A percentile compares a stretch with the other conserved stretches of the same genome.
Evolutionary conservation across 2,797 vertebrate species (phyloP).

Genomic region (Mormyrus proboscirostris): DNA sequence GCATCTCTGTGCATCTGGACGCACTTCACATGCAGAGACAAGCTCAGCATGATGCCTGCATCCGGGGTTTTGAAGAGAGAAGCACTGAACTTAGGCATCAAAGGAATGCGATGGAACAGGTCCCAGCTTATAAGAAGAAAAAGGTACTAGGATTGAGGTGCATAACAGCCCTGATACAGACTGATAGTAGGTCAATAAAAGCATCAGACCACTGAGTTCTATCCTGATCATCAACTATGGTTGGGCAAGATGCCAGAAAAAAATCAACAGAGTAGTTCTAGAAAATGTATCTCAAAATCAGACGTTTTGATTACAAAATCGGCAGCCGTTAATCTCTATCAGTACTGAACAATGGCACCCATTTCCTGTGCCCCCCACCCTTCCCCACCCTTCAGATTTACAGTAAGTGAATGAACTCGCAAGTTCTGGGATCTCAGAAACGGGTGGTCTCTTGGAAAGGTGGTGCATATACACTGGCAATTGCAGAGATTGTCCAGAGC

Average conservation of each 20-base stretch:
- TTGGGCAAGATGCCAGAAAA: conserved; percentile 6
- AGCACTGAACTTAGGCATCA: neutral
- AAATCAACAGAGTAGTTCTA: conserved; percentile 27
- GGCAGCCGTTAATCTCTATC: neutral
- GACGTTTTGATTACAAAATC: conserved; percentile 18
- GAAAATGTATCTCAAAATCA: neutral
- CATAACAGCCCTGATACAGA: conserved; percentile 23
- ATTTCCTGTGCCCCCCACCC: neutral
- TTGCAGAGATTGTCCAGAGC: neutral
- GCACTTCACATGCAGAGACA: neutral
- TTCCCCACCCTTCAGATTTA: neutral
- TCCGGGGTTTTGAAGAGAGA: neutral
- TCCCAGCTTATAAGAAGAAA: neutral
- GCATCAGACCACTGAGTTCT: conserved; percentile 1
- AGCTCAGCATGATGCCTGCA: neutral
- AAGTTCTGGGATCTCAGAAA: neutral
- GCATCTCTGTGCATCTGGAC: conserved; percentile 9
- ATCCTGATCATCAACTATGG: conserved; percentile 18
- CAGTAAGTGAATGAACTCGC: neutral
- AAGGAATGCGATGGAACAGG: neutral
- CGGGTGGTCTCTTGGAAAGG: neutral
- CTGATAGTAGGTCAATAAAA: conserved; percentile 24
- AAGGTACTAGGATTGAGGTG: conserved; percentile 8
- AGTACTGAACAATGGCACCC: neutral
- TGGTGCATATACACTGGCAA: neutral